Percentiles rank a stretch among this genome's conserved stretches.
These are phyloP conservation scores for Dryadula phaetusa DNA, from an alignment of 2,888 invertebrate species.

Conservation along the genomic window DNA sequence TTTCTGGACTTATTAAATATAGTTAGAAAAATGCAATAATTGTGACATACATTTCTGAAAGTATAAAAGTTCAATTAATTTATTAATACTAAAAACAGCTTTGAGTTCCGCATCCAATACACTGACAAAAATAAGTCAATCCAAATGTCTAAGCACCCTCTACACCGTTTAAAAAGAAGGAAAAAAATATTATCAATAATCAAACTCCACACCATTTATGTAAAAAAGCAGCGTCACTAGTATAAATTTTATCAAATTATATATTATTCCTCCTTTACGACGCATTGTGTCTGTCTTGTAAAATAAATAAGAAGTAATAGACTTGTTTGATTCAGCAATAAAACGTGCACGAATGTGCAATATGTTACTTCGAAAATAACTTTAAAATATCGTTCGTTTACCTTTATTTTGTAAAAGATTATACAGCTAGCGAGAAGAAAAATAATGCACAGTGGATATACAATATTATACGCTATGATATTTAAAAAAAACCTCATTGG, in stretches of 20 bases:
- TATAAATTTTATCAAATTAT: constrained; percentile 34
- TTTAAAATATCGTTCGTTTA: constrained; percentile 54
- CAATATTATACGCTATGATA: no score
- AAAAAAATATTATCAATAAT: neutral
- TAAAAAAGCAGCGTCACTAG: neutral
- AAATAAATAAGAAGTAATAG: constrained; percentile 45
- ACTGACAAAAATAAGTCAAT: no score
- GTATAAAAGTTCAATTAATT: no score
- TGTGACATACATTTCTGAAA: no score
- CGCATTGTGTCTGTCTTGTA: constrained; percentile 38
- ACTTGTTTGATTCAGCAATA: constrained; percentile 43
- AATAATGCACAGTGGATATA: neutral
- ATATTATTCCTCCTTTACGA: constrained; percentile 41
- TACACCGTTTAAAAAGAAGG: no score
- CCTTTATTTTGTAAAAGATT: constrained; percentile 49
- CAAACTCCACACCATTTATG: neutral
- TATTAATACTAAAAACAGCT: no score
- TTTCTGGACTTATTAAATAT: no score
- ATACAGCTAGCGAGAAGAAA: neutral
- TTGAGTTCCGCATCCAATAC: no score
- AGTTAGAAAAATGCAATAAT: no score
- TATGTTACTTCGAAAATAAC: constrained; percentile 58
- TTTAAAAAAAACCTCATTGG: no score
- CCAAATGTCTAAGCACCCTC: no score
- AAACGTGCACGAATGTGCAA: constrained; percentile 45